Conservation (phyloP, 2,113 vertebrate species). For the Brachirus orientalis region DNA sequence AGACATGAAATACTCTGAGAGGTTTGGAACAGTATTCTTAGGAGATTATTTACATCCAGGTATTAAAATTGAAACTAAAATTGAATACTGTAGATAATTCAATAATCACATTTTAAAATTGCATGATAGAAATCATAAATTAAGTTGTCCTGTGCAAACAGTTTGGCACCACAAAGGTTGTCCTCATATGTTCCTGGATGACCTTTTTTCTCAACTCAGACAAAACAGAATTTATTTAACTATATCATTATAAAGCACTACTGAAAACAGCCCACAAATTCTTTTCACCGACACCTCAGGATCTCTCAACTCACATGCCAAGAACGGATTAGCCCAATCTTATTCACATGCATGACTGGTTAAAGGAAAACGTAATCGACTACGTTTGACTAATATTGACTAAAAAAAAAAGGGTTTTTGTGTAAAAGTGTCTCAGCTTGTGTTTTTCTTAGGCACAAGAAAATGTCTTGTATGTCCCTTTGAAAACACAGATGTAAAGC, state of each 20-base stretch:
- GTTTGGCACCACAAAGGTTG: background rate
- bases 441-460: background rate
- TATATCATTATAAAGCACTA: background rate
- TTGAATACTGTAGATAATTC: background rate
- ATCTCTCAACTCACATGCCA: slow-evolving; percentile 30
- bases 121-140: background rate
- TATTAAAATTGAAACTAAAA: no score
- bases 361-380: slow-evolving; percentile 32
- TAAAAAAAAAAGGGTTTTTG: slow-evolving; percentile 14
- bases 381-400: no score
- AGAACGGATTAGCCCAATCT: slow-evolving; percentile 44
- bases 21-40: background rate
- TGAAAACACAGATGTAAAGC: no score
- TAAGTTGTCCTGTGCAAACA: background rate
- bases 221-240: background rate
- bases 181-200: background rate
- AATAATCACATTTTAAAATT: background rate
- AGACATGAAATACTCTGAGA: slow-evolving; percentile 30
- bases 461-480: no score
- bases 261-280: slow-evolving; percentile 10
- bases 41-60: no score
- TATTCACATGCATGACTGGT: slow-evolving; percentile 31
- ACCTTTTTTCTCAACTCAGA: background rate
- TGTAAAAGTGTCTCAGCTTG: background rate
- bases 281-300: slow-evolving; percentile 26